phyloP scores from a whole-genome alignment of 2,113 vertebrate species.

The Rhinoptilus africanus region DNA sequence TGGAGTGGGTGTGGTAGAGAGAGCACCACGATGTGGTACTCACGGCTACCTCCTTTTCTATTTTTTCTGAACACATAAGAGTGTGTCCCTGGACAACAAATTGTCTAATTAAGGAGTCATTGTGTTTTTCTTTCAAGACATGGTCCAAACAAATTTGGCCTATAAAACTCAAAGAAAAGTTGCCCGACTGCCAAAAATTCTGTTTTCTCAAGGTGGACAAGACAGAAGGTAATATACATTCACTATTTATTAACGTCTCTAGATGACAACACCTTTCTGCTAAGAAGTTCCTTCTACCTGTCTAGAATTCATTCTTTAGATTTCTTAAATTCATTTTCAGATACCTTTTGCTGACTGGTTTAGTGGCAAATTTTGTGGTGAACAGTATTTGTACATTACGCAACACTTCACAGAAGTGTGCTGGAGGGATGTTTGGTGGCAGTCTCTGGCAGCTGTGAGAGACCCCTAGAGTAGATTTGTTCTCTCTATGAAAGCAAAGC shows the following conservation, averaged over 20 bases:
- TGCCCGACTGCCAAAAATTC: constrained; percentile 71
- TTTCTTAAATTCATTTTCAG: neutral
- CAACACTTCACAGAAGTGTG: neutral
- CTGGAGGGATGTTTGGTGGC: neutral
- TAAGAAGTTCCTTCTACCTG: neutral
- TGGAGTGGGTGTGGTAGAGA: neutral
- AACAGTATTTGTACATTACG: neutral
- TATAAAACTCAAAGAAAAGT: constrained; percentile 74
- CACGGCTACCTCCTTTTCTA: neutral
- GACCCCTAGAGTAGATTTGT: neutral
- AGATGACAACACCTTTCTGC: neutral
- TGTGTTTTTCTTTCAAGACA: constrained; percentile 67
- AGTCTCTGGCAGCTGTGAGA: neutral
- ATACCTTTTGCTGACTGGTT: neutral
- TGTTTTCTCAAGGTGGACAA: constrained; percentile 52
- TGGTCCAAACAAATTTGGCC: constrained; percentile 79
- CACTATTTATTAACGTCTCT: neutral
- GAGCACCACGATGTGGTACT: neutral
- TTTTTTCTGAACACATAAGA: neutral
- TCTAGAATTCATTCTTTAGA: neutral
- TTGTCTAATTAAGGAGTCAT: neutral
- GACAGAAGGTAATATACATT: constrained; percentile 65
- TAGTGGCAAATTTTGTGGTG: neutral
- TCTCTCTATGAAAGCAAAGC: neutral
- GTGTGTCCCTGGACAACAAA: neutral